Conservation (phyloP, 1,140 invertebrate species). For the Aphelenchoides fujianensis region DNA sequence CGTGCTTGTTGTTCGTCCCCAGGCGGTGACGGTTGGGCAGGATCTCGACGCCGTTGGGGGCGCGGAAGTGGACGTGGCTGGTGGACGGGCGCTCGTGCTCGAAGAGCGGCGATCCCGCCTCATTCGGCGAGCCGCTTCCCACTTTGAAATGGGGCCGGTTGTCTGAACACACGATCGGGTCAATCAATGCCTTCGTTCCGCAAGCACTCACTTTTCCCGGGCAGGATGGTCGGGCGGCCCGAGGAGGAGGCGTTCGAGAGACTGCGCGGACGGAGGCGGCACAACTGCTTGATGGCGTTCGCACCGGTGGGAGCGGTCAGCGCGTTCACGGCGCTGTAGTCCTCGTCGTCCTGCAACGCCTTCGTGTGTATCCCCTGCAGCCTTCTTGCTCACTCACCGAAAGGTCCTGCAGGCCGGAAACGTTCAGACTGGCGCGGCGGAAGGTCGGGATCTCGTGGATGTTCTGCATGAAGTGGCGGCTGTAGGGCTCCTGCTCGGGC, state of each 20-base stretch:
- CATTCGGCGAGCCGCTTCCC: background rate
- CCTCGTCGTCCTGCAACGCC: background rate
- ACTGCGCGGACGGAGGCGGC: background rate
- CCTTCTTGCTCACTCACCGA: no score
- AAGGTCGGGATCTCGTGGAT: background rate
- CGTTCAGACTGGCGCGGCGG: background rate
- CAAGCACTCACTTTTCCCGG: background rate
- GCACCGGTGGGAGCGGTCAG: background rate
- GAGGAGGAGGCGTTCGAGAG: background rate
- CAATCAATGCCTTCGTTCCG: no score
- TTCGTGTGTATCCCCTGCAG: no score
- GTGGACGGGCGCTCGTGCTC: background rate
- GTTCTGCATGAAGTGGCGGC: slow-evolving; percentile 5
- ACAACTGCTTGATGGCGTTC: background rate
- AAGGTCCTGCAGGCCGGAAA: background rate
- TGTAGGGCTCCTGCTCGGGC: background rate
- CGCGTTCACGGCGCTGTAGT: background rate
- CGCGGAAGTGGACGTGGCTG: background rate
- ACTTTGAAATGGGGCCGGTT: background rate
- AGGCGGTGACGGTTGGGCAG: background rate
- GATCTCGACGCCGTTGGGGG: background rate
- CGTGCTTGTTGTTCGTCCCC: background rate
- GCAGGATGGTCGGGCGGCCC: slow-evolving; percentile 1
- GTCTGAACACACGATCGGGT: no score
- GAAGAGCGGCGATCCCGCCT: background rate